Conservation (phyloP, 2,113 vertebrate genomes). For the Nanorana parkeri region DNA sequence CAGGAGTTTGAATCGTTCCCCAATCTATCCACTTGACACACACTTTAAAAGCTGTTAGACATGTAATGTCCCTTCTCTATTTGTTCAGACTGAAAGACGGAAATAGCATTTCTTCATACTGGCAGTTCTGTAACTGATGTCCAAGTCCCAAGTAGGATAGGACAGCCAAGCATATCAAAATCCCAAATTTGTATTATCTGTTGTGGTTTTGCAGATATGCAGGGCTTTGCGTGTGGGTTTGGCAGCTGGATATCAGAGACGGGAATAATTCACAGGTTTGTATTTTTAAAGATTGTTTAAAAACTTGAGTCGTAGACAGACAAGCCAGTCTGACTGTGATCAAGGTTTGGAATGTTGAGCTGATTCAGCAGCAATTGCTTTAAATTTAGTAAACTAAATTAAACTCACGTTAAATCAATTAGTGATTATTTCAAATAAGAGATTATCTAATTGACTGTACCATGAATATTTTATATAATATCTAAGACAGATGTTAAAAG, state of each 20-base stretch:
- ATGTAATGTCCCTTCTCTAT: background rate
- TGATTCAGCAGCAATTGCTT: background rate
- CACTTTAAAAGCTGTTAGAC: background rate
- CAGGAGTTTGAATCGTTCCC: background rate
- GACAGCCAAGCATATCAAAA: constrained; percentile 14
- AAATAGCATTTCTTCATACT: constrained; percentile 16
- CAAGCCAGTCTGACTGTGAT: background rate
- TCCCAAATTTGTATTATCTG: constrained; percentile 22
- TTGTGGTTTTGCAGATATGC: constrained; percentile 31
- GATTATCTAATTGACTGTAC: too few relatives aligned
- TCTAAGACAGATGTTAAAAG: too few relatives aligned
- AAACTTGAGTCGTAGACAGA: background rate
- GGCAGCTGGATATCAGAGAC: background rate
- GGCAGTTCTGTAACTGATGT: constrained; percentile 3
- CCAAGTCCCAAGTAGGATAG: background rate
- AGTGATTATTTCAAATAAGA: too few relatives aligned
- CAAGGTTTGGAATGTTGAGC: background rate
- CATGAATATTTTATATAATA: too few relatives aligned
- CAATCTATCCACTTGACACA: background rate
- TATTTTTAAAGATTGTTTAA: background rate
- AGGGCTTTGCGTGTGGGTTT: constrained; percentile 17
- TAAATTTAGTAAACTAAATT: too few relatives aligned
- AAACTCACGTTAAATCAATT: too few relatives aligned
- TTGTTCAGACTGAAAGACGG: too few relatives aligned
- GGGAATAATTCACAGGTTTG: constrained; percentile 26